phyloP scores from a whole-genome alignment of 2,797 vertebrate genomes.

The Epinephelus malabaricus region DNA sequence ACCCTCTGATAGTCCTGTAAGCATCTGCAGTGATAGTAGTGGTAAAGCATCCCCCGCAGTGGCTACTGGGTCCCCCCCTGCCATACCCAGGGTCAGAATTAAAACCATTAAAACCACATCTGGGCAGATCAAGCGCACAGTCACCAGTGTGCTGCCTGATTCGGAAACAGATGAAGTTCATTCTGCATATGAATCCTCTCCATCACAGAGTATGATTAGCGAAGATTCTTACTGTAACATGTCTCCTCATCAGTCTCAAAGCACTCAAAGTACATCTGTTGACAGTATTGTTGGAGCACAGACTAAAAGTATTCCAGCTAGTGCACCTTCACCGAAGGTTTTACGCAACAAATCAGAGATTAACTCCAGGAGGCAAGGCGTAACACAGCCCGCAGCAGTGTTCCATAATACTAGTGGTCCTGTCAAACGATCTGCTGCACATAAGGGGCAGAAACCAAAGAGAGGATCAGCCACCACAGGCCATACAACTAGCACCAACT shows the following conservation, averaged over 20 bases:
- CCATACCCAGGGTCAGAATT: constrained; percentile 97
- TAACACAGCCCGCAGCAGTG: constrained; percentile 62
- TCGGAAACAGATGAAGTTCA: constrained; percentile 91
- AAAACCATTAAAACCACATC: constrained; percentile 98
- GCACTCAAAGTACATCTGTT: constrained; percentile 62
- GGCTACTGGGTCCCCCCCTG: constrained; percentile 91
- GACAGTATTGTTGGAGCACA: constrained; percentile 75
- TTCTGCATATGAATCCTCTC: constrained; percentile 91
- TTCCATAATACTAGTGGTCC: constrained; percentile 69
- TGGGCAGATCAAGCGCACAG: constrained; percentile 95
- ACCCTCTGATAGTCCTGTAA: constrained; percentile 93
- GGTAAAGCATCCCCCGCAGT: constrained; percentile 93
- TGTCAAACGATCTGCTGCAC: constrained; percentile 73
- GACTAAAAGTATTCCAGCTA: constrained; percentile 38
- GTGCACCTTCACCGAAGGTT: constrained; percentile 62
- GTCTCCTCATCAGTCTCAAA: constrained; percentile 75
- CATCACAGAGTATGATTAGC: constrained; percentile 82
- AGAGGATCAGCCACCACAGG: constrained; percentile 63
- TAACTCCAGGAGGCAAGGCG: constrained; percentile 53
- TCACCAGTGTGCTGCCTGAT: constrained; percentile 94
- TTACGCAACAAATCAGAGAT: constrained; percentile 76
- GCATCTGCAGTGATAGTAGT: constrained; percentile 94
- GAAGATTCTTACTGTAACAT: constrained; percentile 87
- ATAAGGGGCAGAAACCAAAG: constrained; percentile 82
- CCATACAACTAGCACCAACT: constrained; percentile 76